Percentiles rank a stretch among this genome's conserved stretches.
phyloP scores from a whole-genome alignment of 2,113 vertebrate genomes.

The Dipodomys ordii region DNA sequence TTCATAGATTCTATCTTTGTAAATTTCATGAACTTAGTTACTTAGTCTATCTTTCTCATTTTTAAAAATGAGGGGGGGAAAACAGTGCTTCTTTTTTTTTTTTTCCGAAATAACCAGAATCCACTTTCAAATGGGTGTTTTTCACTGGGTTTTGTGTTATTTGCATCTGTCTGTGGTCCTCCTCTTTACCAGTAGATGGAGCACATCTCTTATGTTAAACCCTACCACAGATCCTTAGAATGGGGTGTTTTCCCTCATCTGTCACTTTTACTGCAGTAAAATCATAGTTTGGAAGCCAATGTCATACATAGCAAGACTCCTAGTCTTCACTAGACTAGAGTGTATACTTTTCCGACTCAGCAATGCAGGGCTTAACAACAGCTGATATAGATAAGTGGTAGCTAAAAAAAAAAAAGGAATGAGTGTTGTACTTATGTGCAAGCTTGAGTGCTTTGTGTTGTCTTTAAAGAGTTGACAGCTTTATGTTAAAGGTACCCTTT shows the following conservation, averaged over 20 bases:
- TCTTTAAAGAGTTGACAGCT: conserved; percentile 37
- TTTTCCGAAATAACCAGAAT: neutral
- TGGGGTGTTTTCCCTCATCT: conserved; percentile 53
- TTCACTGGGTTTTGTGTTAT: neutral
- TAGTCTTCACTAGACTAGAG: conserved; percentile 75
- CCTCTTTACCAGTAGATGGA: conserved; percentile 82
- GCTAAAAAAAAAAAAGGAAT: conserved; percentile 34
- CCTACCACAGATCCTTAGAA: neutral
- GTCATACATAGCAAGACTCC: conserved; percentile 68
- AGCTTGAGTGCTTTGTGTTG: neutral
- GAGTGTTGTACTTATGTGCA: neutral
- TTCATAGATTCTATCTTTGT: conserved; percentile 21
- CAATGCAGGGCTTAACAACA: neutral
- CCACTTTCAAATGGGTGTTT: neutral
- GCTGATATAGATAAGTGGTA: neutral
- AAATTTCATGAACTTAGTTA: conserved; percentile 6
- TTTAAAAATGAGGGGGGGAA: neutral
- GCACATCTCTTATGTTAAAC: conserved; percentile 77
- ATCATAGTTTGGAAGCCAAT: conserved; percentile 72
- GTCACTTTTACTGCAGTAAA: conserved; percentile 82
- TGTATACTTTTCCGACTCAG: conserved; percentile 57
- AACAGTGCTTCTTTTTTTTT: neutral
- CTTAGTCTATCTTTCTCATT: neutral
- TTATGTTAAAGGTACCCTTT: neutral
- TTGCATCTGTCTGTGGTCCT: neutral